A percentile compares a stretch with the other conserved stretches of the same genome.
Conservation (phyloP, 2,113 vertebrate species). For the Struthio camelus region DNA sequence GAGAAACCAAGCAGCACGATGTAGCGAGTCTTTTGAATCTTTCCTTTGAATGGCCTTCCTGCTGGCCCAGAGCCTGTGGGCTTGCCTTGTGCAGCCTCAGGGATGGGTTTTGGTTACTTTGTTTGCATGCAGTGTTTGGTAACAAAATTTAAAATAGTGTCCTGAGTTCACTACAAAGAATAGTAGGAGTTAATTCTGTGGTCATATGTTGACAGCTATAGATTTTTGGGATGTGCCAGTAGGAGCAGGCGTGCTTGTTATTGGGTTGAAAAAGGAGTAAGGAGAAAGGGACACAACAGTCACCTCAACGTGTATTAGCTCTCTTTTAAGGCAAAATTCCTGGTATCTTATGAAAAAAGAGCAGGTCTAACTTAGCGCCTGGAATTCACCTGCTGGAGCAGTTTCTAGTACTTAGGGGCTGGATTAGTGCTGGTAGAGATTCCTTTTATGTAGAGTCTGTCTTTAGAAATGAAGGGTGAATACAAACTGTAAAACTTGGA, state of each 20-base stretch:
- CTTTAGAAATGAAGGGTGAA: background rate
- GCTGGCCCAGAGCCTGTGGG: background rate
- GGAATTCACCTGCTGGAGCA: background rate
- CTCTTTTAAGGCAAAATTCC: background rate
- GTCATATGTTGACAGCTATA: background rate
- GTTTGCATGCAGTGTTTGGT: background rate
- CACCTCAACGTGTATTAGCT: background rate
- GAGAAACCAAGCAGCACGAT: background rate
- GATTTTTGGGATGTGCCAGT: background rate
- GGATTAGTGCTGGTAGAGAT: background rate
- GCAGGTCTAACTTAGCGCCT: background rate
- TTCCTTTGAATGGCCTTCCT: fast-evolving
- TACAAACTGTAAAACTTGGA: background rate
- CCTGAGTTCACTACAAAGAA: background rate
- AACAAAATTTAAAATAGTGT: too few species aligned
- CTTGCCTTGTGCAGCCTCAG: background rate
- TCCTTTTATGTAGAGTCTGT: background rate
- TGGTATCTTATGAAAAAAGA: background rate
- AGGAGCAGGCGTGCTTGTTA: background rate
- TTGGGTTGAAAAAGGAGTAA: background rate
- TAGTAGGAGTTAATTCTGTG: background rate
- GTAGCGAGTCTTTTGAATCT: background rate
- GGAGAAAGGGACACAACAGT: background rate
- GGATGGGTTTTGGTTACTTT: background rate
- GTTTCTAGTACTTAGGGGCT: background rate